A percentile compares a stretch with the other conserved stretches of the same genome.
These are phyloP conservation scores for Drosophila saltans DNA, from an alignment of 1,140 invertebrate species.

Conservation along the genomic window DNA sequence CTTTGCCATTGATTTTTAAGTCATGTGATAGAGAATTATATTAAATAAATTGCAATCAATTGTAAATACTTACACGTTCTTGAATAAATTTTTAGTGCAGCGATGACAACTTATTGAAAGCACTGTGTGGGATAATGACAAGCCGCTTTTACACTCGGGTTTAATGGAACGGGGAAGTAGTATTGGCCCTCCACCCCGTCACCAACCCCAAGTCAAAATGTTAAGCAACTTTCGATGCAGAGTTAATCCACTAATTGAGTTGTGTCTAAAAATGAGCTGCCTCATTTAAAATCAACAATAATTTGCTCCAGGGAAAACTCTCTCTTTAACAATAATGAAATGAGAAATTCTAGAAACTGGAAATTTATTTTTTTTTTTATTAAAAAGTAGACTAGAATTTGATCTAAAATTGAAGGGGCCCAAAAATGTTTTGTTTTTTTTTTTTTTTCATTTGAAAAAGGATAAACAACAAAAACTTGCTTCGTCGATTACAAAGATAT, in stretches of 20 bases:
- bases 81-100: neutral
- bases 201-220: conserved; percentile 2
- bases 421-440: neutral
- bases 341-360: too few relatives aligned
- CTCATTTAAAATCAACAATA: neutral
- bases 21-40: neutral
- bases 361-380: too few relatives aligned
- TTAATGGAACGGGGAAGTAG: conserved; percentile 2
- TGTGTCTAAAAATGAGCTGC: neutral
- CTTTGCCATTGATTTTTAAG: conserved; percentile 85
- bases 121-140: neutral
- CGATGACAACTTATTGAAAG: conserved; percentile 8
- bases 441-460: neutral
- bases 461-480: too few relatives aligned
- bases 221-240: neutral
- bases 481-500: too few relatives aligned
- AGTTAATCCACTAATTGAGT: conserved; percentile 7
- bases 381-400: neutral
- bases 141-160: neutral
- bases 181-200: neutral
- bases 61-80: conserved; percentile 11
- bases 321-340: neutral
- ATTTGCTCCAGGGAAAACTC: neutral
- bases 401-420: neutral
- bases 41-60: neutral